phyloP scores from a whole-genome alignment of 2,888 invertebrate genomes.

The Protodeltote pygarga region DNA sequence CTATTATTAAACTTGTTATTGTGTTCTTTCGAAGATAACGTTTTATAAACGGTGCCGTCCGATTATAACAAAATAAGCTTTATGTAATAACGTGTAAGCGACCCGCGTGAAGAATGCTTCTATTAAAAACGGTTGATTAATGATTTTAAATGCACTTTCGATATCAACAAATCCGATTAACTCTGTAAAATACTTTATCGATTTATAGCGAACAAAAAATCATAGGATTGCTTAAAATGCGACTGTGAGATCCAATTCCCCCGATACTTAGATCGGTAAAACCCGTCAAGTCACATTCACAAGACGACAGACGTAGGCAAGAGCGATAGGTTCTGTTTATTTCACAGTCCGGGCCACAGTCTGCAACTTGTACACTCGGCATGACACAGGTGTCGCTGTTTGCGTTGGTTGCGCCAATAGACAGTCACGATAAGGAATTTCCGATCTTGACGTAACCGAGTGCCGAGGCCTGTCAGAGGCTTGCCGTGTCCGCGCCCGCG shows the following conservation, averaged over 20 bases:
- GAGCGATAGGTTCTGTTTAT: slow-evolving; percentile 26
- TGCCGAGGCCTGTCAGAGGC: slow-evolving; percentile 50
- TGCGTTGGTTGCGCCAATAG: slow-evolving; percentile 45
- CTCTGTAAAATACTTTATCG: slow-evolving; percentile 26
- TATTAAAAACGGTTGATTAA: slow-evolving; percentile 78
- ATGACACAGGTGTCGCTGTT: slow-evolving; percentile 16
- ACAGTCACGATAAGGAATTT: slow-evolving; percentile 69
- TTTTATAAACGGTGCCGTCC: slow-evolving; percentile 86
- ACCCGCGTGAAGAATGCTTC: slow-evolving; percentile 64
- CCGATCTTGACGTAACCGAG: slow-evolving; percentile 63
- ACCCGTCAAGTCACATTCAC: slow-evolving; percentile 8
- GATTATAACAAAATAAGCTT: slow-evolving; percentile 82
- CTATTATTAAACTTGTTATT: slow-evolving; percentile 86
- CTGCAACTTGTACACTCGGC: slow-evolving; percentile 3
- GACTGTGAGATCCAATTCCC: neutral
- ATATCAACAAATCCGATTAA: slow-evolving; percentile 67
- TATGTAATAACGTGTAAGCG: slow-evolving; percentile 84
- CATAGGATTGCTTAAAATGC: neutral
- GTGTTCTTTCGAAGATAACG: slow-evolving; percentile 86
- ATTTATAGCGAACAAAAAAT: slow-evolving; percentile 35
- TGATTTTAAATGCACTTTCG: slow-evolving; percentile 55
- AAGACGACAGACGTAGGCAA: slow-evolving; percentile 7
- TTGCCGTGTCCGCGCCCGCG: too few species aligned
- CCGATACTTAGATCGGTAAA: slow-evolving; percentile 20
- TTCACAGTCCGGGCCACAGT: slow-evolving; percentile 14